These are phyloP conservation scores for Molossus alvarezi DNA, from an alignment of 2,797 vertebrate species.

Conservation along the genomic window DNA sequence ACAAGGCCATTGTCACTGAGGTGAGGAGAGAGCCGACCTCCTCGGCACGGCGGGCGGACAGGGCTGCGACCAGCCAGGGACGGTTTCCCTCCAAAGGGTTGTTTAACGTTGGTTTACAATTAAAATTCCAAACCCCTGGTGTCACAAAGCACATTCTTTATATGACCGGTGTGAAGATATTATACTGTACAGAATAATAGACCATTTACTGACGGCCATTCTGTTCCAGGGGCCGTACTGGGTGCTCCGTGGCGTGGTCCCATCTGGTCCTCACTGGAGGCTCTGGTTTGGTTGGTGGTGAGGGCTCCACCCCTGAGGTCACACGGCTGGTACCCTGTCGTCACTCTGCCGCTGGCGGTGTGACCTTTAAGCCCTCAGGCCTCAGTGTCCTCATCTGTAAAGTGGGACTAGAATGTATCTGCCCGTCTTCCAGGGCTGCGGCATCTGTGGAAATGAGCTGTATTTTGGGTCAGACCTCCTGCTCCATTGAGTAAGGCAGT, in stretches of 20 bases:
- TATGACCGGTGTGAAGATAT: no score
- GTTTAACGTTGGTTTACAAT: background rate
- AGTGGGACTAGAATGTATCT: background rate
- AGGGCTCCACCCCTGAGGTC: background rate
- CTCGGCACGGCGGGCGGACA: background rate
- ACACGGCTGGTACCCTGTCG: background rate
- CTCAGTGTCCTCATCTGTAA: background rate
- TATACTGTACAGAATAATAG: no score
- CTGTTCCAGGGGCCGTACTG: rapidly evolving
- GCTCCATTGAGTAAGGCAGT: background rate
- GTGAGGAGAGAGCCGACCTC: slow-evolving; percentile 87
- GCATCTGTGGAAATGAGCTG: background rate
- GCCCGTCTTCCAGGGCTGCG: no score
- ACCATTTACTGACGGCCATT: rapidly evolving
- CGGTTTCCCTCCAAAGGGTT: background rate
- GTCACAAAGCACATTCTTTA: background rate
- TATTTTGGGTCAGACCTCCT: background rate
- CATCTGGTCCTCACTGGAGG: background rate
- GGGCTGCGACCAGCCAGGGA: background rate
- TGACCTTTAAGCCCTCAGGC: background rate
- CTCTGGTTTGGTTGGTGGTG: background rate
- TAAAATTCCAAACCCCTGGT: background rate
- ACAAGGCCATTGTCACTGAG: slow-evolving; percentile 98
- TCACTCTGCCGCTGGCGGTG: rapidly evolving
- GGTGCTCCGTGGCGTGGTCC: rapidly evolving